A percentile compares a stretch with the other conserved stretches of the same genome.
These are phyloP conservation scores for Sylvilagus bachmani DNA, from an alignment of 2,113 vertebrate species.

Conservation along the genomic window DNA sequence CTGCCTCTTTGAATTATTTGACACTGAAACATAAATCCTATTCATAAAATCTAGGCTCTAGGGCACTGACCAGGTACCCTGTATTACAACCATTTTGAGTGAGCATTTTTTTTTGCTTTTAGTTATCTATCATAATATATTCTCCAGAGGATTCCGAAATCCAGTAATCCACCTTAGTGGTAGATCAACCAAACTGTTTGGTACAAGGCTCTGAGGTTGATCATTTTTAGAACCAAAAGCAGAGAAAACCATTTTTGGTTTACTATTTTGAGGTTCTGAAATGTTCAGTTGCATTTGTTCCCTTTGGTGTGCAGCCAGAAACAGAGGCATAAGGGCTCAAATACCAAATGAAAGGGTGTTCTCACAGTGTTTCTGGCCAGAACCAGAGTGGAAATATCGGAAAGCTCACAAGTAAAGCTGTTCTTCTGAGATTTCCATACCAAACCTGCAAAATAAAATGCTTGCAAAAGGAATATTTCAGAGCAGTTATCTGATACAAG, in stretches of 20 bases:
- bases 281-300: slow-evolving; percentile 68
- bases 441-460: slow-evolving; percentile 62
- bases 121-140: background rate
- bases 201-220: slow-evolving; percentile 41
- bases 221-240: slow-evolving; percentile 74
- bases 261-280: slow-evolving; percentile 80
- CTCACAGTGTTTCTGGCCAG: slow-evolving; percentile 75
- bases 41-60: background rate
- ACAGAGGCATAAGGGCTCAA: slow-evolving; percentile 80
- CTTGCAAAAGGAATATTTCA: background rate
- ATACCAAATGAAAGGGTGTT: slow-evolving; percentile 82
- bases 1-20: background rate
- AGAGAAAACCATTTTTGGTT: slow-evolving; percentile 67
- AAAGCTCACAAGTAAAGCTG: slow-evolving; percentile 73
- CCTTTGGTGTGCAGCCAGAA: slow-evolving; percentile 76
- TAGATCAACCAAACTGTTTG: slow-evolving; percentile 27
- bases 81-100: background rate
- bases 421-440: slow-evolving; percentile 62
- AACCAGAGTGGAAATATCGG: slow-evolving; percentile 67
- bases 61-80: background rate
- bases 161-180: background rate
- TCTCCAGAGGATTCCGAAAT: background rate
- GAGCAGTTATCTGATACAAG: background rate
- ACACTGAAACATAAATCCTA: background rate
- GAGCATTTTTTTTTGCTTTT: background rate